Percentiles rank a stretch among this genome's conserved stretches.
Evolutionary conservation across 2,888 invertebrate genomes (phyloP).

Genomic region (Tachina lurida): DNA sequence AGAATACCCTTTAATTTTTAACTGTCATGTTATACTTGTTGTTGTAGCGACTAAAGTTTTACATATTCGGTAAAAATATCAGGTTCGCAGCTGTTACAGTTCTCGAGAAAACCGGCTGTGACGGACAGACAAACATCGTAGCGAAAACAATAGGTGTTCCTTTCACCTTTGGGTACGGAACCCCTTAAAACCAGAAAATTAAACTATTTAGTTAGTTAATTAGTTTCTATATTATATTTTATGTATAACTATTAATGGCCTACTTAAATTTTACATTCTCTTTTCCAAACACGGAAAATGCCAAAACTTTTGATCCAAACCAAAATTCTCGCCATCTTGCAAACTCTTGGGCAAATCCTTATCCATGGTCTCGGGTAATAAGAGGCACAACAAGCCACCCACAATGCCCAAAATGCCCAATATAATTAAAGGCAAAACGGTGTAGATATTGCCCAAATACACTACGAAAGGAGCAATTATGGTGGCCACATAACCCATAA

Average conservation of each 20-base stretch:
- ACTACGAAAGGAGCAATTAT: conserved; percentile 94
- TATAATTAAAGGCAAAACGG: conserved; percentile 88
- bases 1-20: no score
- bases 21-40: no score
- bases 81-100: no score
- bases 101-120: no score
- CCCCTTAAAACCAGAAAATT: no score
- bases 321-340: conserved; percentile 92
- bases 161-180: no score
- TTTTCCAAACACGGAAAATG: conserved; percentile 89
- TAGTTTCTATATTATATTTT: no score
- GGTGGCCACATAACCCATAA: conserved; percentile 93
- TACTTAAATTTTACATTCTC: conserved; percentile 74
- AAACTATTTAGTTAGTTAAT: no score
- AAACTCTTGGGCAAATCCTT: conserved; percentile 91
- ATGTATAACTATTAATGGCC: not conserved
- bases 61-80: no score
- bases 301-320: conserved; percentile 88
- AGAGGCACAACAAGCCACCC: conserved; percentile 89
- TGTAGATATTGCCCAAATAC: conserved; percentile 83
- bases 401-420: conserved; percentile 88
- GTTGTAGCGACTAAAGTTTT: no score
- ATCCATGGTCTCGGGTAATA: conserved; percentile 91
- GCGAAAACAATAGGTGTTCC: no score
- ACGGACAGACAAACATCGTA: no score